These are phyloP conservation scores for Mycetomoellerius zeteki DNA, from an alignment of 1,140 invertebrate genomes.

Conservation along the genomic window DNA sequence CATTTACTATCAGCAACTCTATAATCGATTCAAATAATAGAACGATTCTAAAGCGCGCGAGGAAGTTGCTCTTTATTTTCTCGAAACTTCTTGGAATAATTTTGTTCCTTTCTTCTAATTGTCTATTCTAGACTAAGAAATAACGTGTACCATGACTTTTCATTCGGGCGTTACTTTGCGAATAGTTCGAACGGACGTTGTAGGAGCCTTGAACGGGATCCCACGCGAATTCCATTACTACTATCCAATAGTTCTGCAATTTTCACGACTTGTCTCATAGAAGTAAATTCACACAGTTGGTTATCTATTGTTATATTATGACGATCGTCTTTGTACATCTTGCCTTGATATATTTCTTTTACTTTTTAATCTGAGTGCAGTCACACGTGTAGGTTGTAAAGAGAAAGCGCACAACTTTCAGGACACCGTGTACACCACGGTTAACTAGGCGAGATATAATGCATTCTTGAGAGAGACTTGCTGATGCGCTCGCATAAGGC, in stretches of 20 bases:
- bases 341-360: neutral
- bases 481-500: slow-evolving; percentile 35
- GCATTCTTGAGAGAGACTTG: neutral
- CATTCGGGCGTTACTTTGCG: slow-evolving; percentile 15
- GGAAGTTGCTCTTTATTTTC: neutral
- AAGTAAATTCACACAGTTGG: neutral
- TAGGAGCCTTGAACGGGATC: slow-evolving; percentile 78
- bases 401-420: slow-evolving; percentile 24
- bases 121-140: neutral
- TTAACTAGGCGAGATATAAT: slow-evolving; percentile 17
- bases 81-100: neutral
- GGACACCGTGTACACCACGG: slow-evolving; percentile 4
- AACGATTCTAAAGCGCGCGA: neutral
- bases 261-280: slow-evolving; percentile 7
- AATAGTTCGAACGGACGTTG: slow-evolving; percentile 43
- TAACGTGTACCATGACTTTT: neutral
- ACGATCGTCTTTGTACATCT: neutral
- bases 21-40: neutral
- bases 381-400: neutral
- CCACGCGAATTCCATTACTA: slow-evolving; percentile 80
- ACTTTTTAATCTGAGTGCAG: neutral
- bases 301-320: slow-evolving; percentile 2
- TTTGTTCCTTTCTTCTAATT: neutral
- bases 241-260: slow-evolving; percentile 58
- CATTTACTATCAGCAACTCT: neutral